A percentile compares a stretch with the other conserved stretches of the same genome.
These are phyloP conservation scores for Silurus lanzhouensis DNA, from an alignment of 2,797 vertebrate genomes.

Conservation along the genomic window DNA sequence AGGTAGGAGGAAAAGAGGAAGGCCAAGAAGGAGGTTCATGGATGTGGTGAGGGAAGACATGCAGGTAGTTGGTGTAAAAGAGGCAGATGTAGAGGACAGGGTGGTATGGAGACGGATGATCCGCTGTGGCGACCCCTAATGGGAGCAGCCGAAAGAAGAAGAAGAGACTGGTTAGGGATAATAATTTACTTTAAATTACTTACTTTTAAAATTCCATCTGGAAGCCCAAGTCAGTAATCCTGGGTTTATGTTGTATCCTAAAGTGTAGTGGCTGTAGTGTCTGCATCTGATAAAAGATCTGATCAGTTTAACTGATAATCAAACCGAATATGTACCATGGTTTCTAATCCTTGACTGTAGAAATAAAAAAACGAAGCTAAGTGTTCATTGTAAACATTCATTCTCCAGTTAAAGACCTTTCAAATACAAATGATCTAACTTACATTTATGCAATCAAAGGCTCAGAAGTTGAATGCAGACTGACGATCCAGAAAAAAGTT, in stretches of 20 bases:
- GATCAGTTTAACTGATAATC: too few relatives aligned
- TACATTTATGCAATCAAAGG: not conserved
- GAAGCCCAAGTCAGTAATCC: too few relatives aligned
- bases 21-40: too few relatives aligned
- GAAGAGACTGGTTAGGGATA: not conserved
- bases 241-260: not conserved
- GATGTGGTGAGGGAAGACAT: too few relatives aligned
- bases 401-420: not conserved
- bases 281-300: not conserved
- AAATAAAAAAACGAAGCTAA: not conserved
- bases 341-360: constrained; percentile 23
- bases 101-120: too few relatives aligned
- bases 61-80: too few relatives aligned
- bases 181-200: not conserved
- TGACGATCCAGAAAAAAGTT: constrained; percentile 14
- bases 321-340: not conserved
- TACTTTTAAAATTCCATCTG: too few relatives aligned
- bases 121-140: too few relatives aligned
- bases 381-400: not conserved
- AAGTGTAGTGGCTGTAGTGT: not conserved
- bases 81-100: too few relatives aligned
- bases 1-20: too few relatives aligned
- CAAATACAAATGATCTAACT: not conserved
- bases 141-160: too few relatives aligned
- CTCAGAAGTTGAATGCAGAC: not conserved